phyloP scores from a whole-genome alignment of 2,888 invertebrate genomes.

The Allophyes oxyacanthae region DNA sequence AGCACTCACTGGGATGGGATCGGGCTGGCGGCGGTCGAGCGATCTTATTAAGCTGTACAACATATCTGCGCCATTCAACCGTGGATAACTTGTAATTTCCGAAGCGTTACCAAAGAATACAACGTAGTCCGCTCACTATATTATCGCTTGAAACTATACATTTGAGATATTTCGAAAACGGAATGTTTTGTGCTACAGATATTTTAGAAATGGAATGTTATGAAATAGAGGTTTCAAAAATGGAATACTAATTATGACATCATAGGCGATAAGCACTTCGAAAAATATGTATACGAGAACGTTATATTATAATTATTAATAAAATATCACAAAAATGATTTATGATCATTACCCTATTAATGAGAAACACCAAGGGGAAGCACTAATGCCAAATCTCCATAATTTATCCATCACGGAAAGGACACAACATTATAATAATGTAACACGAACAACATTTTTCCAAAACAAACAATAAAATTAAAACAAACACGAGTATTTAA shows the following conservation, averaged over 20 bases:
- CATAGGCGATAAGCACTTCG: too few relatives aligned
- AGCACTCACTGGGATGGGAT: conserved; percentile 41
- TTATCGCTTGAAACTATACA: conserved; percentile 19
- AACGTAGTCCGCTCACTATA: conserved; percentile 11
- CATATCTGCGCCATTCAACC: conserved; percentile 46
- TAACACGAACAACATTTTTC: conserved; percentile 7
- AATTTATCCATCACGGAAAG: conserved; percentile 5
- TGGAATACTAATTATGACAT: too few relatives aligned
- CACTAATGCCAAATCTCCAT: background rate
- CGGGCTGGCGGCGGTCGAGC: conserved; percentile 22
- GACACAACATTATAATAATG: conserved; percentile 1
- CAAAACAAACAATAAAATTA: conserved; percentile 43
- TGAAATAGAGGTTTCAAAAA: too few relatives aligned
- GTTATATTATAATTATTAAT: too few relatives aligned
- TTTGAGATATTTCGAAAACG: too few relatives aligned
- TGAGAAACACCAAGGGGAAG: background rate
- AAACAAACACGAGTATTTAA: conserved; percentile 36
- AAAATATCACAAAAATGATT: too few relatives aligned
- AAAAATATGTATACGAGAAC: too few relatives aligned
- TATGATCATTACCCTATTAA: too few relatives aligned
- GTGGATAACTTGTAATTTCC: conserved; percentile 48
- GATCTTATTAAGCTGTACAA: conserved; percentile 56
- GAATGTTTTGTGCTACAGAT: too few relatives aligned
- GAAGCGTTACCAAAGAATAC: conserved; percentile 32
- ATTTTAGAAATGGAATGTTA: too few relatives aligned